phyloP scores from a whole-genome alignment of 2,797 vertebrate species.

The Capromys pilorides region DNA sequence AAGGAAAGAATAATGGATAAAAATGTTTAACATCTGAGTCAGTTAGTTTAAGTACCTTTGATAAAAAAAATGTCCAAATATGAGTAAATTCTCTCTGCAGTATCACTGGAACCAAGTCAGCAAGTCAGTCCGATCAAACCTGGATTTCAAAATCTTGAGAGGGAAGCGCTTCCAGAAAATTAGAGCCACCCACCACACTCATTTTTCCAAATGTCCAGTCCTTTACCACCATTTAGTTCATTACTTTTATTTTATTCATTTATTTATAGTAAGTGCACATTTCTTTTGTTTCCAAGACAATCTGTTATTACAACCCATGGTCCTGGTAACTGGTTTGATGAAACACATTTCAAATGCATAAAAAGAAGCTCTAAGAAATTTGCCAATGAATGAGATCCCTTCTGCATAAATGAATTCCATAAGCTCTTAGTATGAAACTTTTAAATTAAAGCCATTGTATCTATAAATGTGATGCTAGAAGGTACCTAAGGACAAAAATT shows the following conservation, averaged over 20 bases:
- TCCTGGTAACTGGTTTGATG: slow-evolving; percentile 9
- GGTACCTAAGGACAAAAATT: not conserved
- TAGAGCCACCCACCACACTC: not conserved
- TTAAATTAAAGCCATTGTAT: not conserved
- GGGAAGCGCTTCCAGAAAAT: not conserved
- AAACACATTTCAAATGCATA: not conserved
- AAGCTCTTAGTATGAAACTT: slow-evolving; percentile 23
- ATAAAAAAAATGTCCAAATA: not conserved
- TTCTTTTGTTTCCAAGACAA: not conserved
- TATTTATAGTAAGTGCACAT: no score
- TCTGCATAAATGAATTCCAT: not conserved
- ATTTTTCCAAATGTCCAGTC: not conserved
- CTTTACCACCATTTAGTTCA: not conserved
- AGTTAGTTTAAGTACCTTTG: not conserved
- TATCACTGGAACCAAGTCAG: not conserved
- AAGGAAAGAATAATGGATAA: not conserved
- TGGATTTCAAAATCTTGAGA: not conserved
- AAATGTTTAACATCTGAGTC: not conserved
- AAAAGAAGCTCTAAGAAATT: not conserved
- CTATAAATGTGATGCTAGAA: not conserved
- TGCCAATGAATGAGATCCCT: not conserved
- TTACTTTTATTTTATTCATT: no score
- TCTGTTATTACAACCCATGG: not conserved
- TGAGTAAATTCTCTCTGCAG: not conserved
- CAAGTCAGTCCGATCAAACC: not conserved